These are phyloP conservation scores for Proterorhinus semilunaris DNA, from an alignment of 2,113 vertebrate genomes.

Conservation along the genomic window DNA sequence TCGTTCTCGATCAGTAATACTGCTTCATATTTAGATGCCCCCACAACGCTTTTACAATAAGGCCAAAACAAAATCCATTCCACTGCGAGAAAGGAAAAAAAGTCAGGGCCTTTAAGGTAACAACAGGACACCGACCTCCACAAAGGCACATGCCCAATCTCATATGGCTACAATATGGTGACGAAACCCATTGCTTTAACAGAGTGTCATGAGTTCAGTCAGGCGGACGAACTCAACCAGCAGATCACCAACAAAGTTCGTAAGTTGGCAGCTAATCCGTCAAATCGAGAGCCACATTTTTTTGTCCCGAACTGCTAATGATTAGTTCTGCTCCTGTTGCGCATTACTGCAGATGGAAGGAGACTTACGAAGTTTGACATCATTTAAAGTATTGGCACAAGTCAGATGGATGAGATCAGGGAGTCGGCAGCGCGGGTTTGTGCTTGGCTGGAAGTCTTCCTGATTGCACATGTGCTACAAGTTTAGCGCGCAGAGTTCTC, in stretches of 20 bases:
- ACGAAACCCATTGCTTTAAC: background rate
- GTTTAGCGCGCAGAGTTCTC: background rate
- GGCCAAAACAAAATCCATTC: too few relatives aligned
- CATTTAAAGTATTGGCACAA: background rate
- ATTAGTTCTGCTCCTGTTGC: background rate
- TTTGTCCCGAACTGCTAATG: background rate
- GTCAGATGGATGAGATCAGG: background rate
- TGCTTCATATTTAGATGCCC: too few relatives aligned
- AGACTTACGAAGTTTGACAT: background rate
- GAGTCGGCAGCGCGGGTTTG: background rate
- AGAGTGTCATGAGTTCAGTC: background rate
- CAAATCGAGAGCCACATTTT: background rate
- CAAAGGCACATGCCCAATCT: background rate
- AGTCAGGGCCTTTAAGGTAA: too few relatives aligned
- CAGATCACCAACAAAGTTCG: background rate
- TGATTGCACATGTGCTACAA: conserved; percentile 6
- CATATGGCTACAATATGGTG: conserved; percentile 2
- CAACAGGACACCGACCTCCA: too few relatives aligned
- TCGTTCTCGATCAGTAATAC: too few relatives aligned
- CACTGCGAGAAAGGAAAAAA: too few relatives aligned
- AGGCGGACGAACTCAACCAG: background rate
- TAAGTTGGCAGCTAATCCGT: background rate
- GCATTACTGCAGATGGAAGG: background rate
- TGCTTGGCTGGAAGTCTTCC: conserved; percentile 1
- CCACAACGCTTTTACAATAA: too few relatives aligned